A percentile compares a stretch with the other conserved stretches of the same genome.
These are phyloP conservation scores for Xyliphius kryptos DNA, from an alignment of 2,113 vertebrate species.

Conservation along the genomic window DNA sequence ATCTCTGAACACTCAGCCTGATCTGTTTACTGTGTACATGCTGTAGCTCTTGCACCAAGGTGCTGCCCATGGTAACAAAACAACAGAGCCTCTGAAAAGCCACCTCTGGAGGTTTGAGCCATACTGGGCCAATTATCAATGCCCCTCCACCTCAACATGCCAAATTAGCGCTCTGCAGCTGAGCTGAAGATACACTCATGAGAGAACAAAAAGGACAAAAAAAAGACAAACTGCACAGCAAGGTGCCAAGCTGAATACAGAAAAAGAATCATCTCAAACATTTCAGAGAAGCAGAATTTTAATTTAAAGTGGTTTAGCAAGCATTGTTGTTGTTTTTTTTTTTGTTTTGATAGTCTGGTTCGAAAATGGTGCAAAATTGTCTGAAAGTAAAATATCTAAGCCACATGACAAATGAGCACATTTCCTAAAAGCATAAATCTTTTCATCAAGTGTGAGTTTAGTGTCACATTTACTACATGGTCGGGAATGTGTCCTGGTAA, in stretches of 20 bases:
- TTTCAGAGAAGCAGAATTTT: too few relatives aligned
- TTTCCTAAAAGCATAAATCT: slow-evolving; percentile 3
- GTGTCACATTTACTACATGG: slow-evolving; percentile 18
- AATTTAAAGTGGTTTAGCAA: too few relatives aligned
- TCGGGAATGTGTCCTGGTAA: slow-evolving; percentile 17
- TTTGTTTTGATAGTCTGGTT: too few relatives aligned
- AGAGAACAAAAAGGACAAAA: slow-evolving; percentile 29
- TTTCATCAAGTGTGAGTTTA: slow-evolving; percentile 18
- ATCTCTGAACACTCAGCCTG: too few relatives aligned
- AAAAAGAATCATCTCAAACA: too few relatives aligned
- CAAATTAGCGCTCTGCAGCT: slow-evolving; percentile 24
- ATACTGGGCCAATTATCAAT: slow-evolving; percentile 37
- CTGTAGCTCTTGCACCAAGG: slow-evolving; percentile 16
- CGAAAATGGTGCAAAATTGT: too few relatives aligned
- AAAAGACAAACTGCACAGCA: too few relatives aligned
- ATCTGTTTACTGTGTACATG: slow-evolving; percentile 14
- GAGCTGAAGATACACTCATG: slow-evolving; percentile 7
- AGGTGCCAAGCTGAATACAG: too few relatives aligned
- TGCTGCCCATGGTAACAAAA: slow-evolving; percentile 37
- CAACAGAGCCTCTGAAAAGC: slow-evolving; percentile 27
- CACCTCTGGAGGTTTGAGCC: slow-evolving; percentile 36
- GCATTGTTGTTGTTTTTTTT: too few relatives aligned
- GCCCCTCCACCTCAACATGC: slow-evolving; percentile 26
- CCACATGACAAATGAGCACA: slow-evolving; percentile 5
- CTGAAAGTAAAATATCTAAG: neutral